Percentiles rank a stretch among this genome's conserved stretches.
Conservation (phyloP, 2,888 invertebrate species). For the Epistrophe grossulariae region DNA sequence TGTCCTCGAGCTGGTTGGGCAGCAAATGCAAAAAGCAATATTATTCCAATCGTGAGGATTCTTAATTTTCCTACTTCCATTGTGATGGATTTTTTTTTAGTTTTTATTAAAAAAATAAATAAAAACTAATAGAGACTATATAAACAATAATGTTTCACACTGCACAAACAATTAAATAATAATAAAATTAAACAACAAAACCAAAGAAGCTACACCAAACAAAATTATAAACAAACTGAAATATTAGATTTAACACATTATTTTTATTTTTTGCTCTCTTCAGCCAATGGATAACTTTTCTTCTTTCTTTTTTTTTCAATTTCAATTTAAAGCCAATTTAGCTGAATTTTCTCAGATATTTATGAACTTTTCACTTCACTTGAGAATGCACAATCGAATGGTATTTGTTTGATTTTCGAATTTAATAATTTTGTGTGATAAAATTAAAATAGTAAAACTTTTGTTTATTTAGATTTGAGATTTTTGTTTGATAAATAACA, state of each 20-base stretch:
- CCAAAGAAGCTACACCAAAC: neutral
- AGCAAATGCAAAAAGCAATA: constrained; percentile 71
- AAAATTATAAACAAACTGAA: constrained; percentile 28
- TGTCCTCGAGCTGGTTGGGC: constrained; percentile 84
- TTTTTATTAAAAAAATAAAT: neutral
- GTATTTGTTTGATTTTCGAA: neutral
- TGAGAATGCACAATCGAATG: constrained; percentile 25
- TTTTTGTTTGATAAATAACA: constrained; percentile 35
- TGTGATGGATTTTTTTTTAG: neutral
- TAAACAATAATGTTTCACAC: constrained; percentile 23
- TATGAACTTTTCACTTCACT: constrained; percentile 59
- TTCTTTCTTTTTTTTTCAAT: constrained; percentile 23
- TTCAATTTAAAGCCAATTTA: constrained; percentile 46
- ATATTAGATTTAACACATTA: constrained; percentile 53
- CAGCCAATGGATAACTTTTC: neutral
- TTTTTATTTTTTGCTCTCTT: neutral
- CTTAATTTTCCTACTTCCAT: constrained; percentile 46
- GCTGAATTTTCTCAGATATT: constrained; percentile 1
- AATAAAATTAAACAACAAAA: constrained; percentile 16
- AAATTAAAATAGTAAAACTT: constrained; percentile 15
- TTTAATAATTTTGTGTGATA: constrained; percentile 67
- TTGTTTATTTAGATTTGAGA: constrained; percentile 53
- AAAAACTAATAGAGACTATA: constrained; percentile 6
- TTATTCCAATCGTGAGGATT: constrained; percentile 66
- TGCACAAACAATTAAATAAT: constrained; percentile 14